phyloP scores from a whole-genome alignment of 1,140 invertebrate species.

The Mercenaria mercenaria region DNA sequence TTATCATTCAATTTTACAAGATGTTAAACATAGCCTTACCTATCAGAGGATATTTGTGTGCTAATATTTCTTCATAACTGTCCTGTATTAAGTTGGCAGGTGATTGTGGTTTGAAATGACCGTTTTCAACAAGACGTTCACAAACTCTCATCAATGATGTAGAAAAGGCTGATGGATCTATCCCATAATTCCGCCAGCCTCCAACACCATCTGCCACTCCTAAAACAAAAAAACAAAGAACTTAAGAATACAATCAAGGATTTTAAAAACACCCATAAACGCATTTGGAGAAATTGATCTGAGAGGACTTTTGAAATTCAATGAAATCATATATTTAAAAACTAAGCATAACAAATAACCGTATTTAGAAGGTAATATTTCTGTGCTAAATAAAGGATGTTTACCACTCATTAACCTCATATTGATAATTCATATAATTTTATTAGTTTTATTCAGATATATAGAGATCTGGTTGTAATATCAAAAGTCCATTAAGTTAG shows the following conservation, averaged over 20 bases:
- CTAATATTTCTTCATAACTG: conserved; percentile 93
- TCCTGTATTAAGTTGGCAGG: conserved; percentile 89
- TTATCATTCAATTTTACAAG: no score
- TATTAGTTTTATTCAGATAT: no score
- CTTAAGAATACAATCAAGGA: not conserved
- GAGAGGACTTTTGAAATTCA: no score
- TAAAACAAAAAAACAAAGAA: conserved; percentile 84
- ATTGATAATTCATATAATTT: no score
- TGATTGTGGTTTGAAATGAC: conserved; percentile 93
- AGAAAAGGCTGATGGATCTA: conserved; percentile 98
- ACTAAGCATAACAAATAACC: no score
- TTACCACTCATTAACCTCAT: no score
- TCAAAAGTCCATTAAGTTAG: no score
- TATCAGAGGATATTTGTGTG: conserved; percentile 96
- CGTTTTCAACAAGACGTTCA: conserved; percentile 94
- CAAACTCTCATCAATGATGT: conserved; percentile 97
- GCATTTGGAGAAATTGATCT: no score
- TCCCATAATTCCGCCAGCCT: conserved; percentile 98
- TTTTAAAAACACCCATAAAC: not conserved
- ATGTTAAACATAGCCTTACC: conserved; percentile 88
- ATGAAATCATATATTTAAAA: no score
- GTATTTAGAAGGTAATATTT: no score
- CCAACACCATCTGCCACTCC: conserved; percentile 99
- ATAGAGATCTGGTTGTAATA: no score
- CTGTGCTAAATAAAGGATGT: no score